Percentiles rank a stretch among this genome's conserved stretches.
Conservation (phyloP, 2,888 invertebrate genomes). For the Pammene aurita region DNA sequence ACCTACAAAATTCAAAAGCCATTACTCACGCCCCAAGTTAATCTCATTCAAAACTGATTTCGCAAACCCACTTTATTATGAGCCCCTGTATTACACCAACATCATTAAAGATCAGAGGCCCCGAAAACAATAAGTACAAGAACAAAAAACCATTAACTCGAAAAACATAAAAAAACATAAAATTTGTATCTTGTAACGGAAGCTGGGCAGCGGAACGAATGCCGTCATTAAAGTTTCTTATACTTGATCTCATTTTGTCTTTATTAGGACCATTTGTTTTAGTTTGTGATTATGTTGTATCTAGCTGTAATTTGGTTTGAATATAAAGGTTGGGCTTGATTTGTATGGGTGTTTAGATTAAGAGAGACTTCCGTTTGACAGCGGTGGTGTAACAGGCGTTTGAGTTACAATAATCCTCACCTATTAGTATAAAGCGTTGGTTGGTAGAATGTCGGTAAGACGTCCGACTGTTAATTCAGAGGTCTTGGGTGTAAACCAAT, state of each 20-base stretch:
- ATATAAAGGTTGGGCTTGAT: background rate
- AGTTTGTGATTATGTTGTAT: slow-evolving; percentile 38
- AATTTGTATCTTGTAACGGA: slow-evolving; percentile 42
- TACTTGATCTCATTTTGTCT: slow-evolving; percentile 40
- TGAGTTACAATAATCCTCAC: too few species aligned
- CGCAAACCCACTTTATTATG: slow-evolving; percentile 46
- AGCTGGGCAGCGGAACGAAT: slow-evolving; percentile 39
- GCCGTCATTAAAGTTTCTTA: slow-evolving; percentile 37
- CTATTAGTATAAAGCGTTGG: too few species aligned
- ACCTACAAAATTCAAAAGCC: slow-evolving; percentile 7
- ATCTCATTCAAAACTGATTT: slow-evolving; percentile 38
- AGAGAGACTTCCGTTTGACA: background rate
- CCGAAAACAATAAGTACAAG: slow-evolving; percentile 50
- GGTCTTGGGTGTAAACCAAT: too few species aligned
- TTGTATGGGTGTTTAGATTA: slow-evolving; percentile 4
- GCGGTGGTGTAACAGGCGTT: background rate
- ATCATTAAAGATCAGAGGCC: slow-evolving; percentile 47
- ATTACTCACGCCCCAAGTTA: slow-evolving; percentile 14
- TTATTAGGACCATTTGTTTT: slow-evolving; percentile 41
- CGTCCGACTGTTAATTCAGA: too few species aligned
- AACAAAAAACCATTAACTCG: slow-evolving; percentile 41
- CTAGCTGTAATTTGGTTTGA: slow-evolving; percentile 27
- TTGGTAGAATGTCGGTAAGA: too few species aligned
- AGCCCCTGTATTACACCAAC: slow-evolving; percentile 49
- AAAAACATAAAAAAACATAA: slow-evolving; percentile 39